Base-by-base conservation (phyloP, 1,140 invertebrate genomes). In the Rhyzopertha dominica region DNA sequence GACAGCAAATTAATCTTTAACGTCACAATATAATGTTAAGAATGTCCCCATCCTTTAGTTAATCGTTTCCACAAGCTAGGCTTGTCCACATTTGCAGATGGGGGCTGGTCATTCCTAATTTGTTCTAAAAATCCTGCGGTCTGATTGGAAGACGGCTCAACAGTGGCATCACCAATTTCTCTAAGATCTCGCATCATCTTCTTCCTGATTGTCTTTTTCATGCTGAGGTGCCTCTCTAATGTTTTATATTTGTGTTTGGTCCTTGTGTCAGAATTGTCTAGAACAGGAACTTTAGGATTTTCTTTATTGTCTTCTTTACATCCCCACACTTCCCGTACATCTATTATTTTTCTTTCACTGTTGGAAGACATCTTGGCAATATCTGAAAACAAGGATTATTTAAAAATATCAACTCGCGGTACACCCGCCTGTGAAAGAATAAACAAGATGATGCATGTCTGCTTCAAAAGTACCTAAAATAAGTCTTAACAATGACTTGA, bases 161-260 rank as follows among this genome's bases (percentile, higher is more conserved):
- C 38, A 4, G 45, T 45, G 3, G 61, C 62, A 45, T 65, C 65
- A 10, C 63, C 65, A 20, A 67, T 67, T 37, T 67, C 63, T 34
- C 60, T 80, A 30, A 89, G 70, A 59, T 88, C 85, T 4, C 86
- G 72, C 82, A 87, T 89, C 54, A 89, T 87, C 68, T 88, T 87
- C 66, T 87, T 89, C 28, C 85, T 67, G 43, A 88, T 87, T 4
- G 85, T 88, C 63, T 89, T 89, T 70, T 89, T 89, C 86, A 89
- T 89, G 49, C 85, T 87, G 39, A 89, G 70, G 63, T 88, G 85
- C 45, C 84, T 72, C 58, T 89, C 86, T 26, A 89, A 65, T 7
- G 85, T 85, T 61, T 86, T 84, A 46, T 67, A 67, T 51, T 67
- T 67, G 45, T 67, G 62, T 43, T 65, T 66, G 20, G 54, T 57